Percentiles rank a stretch among this genome's conserved stretches.
phyloP scores from a whole-genome alignment of 2,113 vertebrate genomes.

The Thermophis baileyi region DNA sequence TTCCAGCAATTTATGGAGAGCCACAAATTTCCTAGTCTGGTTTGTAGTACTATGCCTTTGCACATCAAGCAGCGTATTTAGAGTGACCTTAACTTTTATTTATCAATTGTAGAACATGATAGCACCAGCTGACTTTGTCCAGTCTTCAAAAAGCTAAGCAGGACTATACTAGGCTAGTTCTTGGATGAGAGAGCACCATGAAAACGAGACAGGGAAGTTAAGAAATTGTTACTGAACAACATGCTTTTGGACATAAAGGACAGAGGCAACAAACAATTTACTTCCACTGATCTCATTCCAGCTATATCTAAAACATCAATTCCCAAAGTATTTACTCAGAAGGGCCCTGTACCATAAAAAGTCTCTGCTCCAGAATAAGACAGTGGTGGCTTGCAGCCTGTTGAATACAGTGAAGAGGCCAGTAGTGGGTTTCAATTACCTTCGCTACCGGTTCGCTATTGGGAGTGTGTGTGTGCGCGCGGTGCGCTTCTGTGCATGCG shows the following conservation, averaged over 20 bases:
- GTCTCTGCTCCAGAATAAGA: not conserved
- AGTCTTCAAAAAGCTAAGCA: not conserved
- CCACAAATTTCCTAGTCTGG: not conserved
- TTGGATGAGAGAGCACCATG: not conserved
- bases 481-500: too few species aligned
- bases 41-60: not conserved
- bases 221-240: slow-evolving; percentile 6
- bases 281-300: not conserved
- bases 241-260: slow-evolving; percentile 31
- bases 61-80: not conserved
- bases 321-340: not conserved
- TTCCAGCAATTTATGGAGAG: not conserved
- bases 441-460: too few species aligned
- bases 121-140: not conserved
- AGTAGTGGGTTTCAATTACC: too few species aligned
- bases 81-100: slow-evolving; percentile 12
- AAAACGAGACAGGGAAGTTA: not conserved
- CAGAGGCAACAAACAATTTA: slow-evolving; percentile 20
- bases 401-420: not conserved
- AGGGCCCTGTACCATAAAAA: not conserved
- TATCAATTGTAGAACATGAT: not conserved
- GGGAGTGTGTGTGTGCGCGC: too few species aligned
- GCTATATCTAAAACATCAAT: not conserved
- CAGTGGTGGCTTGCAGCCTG: not conserved
- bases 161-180: not conserved